Evolutionary conservation across 2,797 vertebrate genomes (phyloP), one percentile per base, ranked within the genome.

Genomic region (Gymnopithys bicolor): DNA sequence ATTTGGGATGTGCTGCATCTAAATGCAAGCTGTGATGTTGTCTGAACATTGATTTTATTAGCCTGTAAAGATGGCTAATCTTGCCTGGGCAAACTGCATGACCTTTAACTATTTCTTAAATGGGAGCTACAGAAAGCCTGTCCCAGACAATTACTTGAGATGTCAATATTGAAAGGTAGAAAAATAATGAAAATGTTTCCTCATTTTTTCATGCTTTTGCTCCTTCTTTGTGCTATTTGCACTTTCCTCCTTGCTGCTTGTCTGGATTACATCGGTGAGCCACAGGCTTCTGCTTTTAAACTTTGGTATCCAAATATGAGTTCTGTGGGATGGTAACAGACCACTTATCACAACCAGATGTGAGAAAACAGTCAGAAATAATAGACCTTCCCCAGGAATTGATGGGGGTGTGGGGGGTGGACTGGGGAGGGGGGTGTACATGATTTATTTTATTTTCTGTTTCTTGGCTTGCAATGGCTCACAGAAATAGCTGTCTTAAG

Each of bases 61-160:
- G 74, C 63, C 75, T 56, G 14, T 53, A 87, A 95, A 88, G 73
- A 83, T 48, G 68, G 79, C 77, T 93, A 78, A 86, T 93, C 91
- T 90, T 70, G 30, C 55, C 77, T 83, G 64, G 52, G 28, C 87
- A 93, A 89, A 81, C 13, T 13, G 22, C 55, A 35, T 79, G 95
- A 95, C 76, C 93, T 76, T 87, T 93, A 92, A 33, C 75, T 88
- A 35, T 53, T 71, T 37, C 28, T 75, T n/a, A 62, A 84, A 87
- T 35, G 51, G 37, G 19, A 59, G 49, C 45, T 28, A 46, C 45
- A 2, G 4, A 77, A 89, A 73, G 49, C 32, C 78, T 24, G 35
- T 41, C 51, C 74, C 49, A 87, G 64, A 58, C 52, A 83, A 66
- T 89, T 73, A 59, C 60, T 10, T 68, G 37, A 48, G 30, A 24